A percentile compares a stretch with the other conserved stretches of the same genome.
phyloP scores from a whole-genome alignment of 2,888 invertebrate species.

The Zaprionus lineosus region DNA sequence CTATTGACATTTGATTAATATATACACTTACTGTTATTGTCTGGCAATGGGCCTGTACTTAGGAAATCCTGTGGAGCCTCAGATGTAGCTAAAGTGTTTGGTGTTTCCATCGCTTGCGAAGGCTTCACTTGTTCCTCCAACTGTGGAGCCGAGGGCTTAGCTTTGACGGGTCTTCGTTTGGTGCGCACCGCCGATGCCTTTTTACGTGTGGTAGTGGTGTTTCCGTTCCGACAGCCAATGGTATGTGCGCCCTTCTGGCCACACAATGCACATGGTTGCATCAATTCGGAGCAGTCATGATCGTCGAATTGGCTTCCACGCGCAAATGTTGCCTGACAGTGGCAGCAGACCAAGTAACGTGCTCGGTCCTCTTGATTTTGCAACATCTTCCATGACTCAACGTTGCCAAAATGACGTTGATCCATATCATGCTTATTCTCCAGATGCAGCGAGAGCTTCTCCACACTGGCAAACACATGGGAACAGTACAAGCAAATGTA shows the following conservation, averaged over 20 bases:
- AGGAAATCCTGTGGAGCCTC: not conserved
- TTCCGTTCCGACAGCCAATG: constrained; percentile 77
- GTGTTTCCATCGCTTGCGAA: not conserved
- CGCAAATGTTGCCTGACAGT: constrained; percentile 90
- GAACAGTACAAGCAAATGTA: constrained; percentile 93
- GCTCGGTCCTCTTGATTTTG: constrained; percentile 84
- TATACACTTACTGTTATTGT: constrained; percentile 52
- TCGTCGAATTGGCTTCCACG: constrained; percentile 90
- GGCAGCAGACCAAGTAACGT: constrained; percentile 91
- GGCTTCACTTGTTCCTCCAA: not conserved
- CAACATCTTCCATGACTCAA: constrained; percentile 83
- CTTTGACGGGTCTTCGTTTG: constrained; percentile 21
- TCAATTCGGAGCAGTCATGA: constrained; percentile 86
- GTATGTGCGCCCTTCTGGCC: constrained; percentile 81
- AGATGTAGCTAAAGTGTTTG: too few relatives aligned
- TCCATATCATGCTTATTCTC: constrained; percentile 90
- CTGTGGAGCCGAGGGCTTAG: constrained; percentile 5
- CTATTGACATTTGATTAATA: too few relatives aligned
- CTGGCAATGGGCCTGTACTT: constrained; percentile 1
- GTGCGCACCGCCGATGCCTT: constrained; percentile 18
- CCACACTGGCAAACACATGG: constrained; percentile 91
- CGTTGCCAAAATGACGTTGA: constrained; percentile 86
- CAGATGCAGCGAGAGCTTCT: constrained; percentile 90
- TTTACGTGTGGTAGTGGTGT: constrained; percentile 26
- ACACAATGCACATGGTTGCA: constrained; percentile 81